Base-by-base conservation (phyloP, 2,797 vertebrate genomes). In the Eutrigla gurnardus region DNA sequence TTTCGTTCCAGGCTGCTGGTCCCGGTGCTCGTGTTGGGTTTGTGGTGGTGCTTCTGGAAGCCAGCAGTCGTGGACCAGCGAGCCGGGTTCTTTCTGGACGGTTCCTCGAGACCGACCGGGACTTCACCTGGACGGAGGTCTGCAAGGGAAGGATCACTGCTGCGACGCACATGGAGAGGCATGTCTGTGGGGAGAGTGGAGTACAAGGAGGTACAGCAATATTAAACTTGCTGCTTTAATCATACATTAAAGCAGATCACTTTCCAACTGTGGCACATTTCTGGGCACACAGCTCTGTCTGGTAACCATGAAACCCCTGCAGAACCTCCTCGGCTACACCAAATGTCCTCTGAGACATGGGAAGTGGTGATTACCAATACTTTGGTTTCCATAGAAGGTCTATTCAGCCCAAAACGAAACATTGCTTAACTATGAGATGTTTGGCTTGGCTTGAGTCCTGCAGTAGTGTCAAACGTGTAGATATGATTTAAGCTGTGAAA, bases 101-200 rank as follows among this genome's bases (percentile, higher is more conserved):
- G 97, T 67, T 98, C 96, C 59, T 98, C 96, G 1, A 95, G 91
- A 47, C 89, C 86, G 61, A 93, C 93, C 35, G 91, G 94, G 62
- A 83, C 92, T 74, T 98, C 97, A 0, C 70, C 86, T 0, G 32
- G 46, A 58, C 79, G 69, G 18, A 96, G 94, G 83, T 91, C 97
- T 5, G 92, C 93, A 74, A 98, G 87, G 6, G 98, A 96, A 13
- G 98, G 98, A 86, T 99, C 98, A 62, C 98, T 99, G 87, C 97
- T 99, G 43, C 97, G 96, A 4, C 98, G 96, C 53, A 99, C 98
- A 2, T 96, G 97, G 66, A 99, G 95, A 72, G 96, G 96, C 98
- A 98, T 99, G 92, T 95, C 98, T 99, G 93, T 5, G 43, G 11
- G 14, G 36, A 53, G 18, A n/a, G 73, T 7, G 59, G 52, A 68